Base-by-base conservation (phyloP, 2,797 vertebrate genomes). In the Tapera naevia region DNA sequence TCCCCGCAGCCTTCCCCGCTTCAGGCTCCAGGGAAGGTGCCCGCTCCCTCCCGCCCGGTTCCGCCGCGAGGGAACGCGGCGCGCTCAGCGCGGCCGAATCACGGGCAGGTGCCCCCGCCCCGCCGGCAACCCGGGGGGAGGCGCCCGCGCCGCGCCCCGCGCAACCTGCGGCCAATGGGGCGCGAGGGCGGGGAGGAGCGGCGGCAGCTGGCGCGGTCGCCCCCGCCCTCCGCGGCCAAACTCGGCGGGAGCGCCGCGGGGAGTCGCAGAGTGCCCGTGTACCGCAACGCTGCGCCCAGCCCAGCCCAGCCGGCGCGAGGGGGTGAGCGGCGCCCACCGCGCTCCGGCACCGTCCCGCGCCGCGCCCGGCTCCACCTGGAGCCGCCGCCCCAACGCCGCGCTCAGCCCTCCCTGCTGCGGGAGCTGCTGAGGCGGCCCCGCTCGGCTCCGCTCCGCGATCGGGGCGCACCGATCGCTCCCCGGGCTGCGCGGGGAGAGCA, bases 161-260 rank as follows among this genome's bases (percentile, higher is more conserved):
- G 9, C 76, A 85, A 88, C 86, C 86, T 82, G 89, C 83, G 86
- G 57, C 96, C 95, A 95, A 96, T 96, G 57, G 72, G 61, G 56
- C 17, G 86, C 39, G 65, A 62, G 69, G 88, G 83, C 53, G 79
- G 90, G 92, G 95, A 65, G 92, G 45, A 33, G 80, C 73, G 61
- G 27, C 27, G 66, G 65, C 60, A 32, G 72, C 70, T 69, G 73
- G 85, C n/a, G 74, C 22, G 17, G 41, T 88, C 50, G 70, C 93
- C 87, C 30, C 93, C 91, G 80, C 88, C 89, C 80, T 56, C 65
- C 60, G 54, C 41, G 80, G 73, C 89, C 86, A 83, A 86, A 90
- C 78, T 93, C 89, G 93, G 89, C 88, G 92, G 87, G 86, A 91
- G 93, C 48, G 89, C 39, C 23, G 35, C 22, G 39, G 72, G 32